Percentiles rank a stretch among this genome's conserved stretches.
phyloP scores from a whole-genome alignment of 2,888 invertebrate genomes.

The Venustoraphidia nigricollis region DNA sequence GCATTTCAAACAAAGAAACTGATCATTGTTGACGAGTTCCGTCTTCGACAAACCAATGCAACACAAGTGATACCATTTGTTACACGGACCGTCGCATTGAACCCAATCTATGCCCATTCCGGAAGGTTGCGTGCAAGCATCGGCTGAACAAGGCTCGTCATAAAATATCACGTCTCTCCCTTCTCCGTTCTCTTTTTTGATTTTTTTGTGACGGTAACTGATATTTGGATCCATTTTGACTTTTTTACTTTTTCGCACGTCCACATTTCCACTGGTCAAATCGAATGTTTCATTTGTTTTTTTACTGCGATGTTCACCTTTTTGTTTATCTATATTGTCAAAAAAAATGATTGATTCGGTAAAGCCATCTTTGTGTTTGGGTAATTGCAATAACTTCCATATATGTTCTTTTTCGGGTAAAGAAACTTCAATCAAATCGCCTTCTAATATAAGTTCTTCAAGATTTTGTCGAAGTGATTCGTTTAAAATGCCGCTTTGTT shows the following conservation, averaged over 20 bases:
- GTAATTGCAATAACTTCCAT: conserved; percentile 47
- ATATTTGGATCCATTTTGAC: background rate
- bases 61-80: background rate
- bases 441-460: conserved; percentile 63
- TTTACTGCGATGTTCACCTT: conserved; percentile 6
- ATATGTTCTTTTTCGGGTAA: conserved; percentile 64
- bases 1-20: background rate
- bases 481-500: no score
- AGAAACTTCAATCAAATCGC: conserved; percentile 64
- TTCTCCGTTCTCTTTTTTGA: no score
- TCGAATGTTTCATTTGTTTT: background rate
- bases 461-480: no score
- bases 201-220: no score
- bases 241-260: background rate
- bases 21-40: background rate
- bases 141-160: background rate
- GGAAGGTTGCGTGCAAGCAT: background rate
- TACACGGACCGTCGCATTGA: background rate
- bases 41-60: background rate
- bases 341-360: no score
- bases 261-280: background rate
- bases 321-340: no score
- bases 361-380: conserved; percentile 18
- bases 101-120: background rate
- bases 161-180: background rate